A percentile compares a stretch with the other conserved stretches of the same genome.
These are phyloP conservation scores for Oryzias dopingdopingensis DNA, from an alignment of 2,797 vertebrate species.

Conservation along the genomic window DNA sequence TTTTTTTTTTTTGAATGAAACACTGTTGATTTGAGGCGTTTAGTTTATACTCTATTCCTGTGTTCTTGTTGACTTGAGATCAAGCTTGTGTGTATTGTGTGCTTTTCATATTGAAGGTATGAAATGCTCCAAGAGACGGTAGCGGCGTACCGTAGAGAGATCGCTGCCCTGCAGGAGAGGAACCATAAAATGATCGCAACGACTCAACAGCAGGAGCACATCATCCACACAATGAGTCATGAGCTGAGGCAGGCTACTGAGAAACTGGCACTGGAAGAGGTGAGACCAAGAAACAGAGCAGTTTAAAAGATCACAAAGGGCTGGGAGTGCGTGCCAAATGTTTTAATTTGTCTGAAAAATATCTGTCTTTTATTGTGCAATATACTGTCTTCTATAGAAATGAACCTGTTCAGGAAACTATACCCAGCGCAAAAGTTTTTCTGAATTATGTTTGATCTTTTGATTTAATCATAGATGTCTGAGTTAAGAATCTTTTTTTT, in stretches of 20 bases:
- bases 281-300: slow-evolving; percentile 46
- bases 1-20: background rate
- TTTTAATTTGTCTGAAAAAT: too few relatives aligned
- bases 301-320: too few relatives aligned
- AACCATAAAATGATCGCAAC: slow-evolving; percentile 87
- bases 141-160: slow-evolving; percentile 88
- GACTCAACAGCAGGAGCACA: slow-evolving; percentile 88
- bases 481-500: too few relatives aligned
- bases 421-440: too few relatives aligned
- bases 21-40: too few relatives aligned
- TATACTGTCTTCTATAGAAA: too few relatives aligned
- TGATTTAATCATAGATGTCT: too few relatives aligned
- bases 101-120: slow-evolving; percentile 73
- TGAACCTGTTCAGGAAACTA: too few relatives aligned
- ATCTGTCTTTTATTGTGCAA: too few relatives aligned
- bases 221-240: slow-evolving; percentile 92
- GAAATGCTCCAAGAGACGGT: slow-evolving; percentile 95
- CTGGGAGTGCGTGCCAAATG: too few relatives aligned
- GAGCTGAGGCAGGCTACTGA: slow-evolving; percentile 89
- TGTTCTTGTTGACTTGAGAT: background rate
- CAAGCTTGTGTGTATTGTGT: background rate
- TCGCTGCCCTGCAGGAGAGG: slow-evolving; percentile 85
- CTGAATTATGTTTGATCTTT: too few relatives aligned
- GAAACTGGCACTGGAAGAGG: slow-evolving; percentile 89
- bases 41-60: background rate